These are phyloP conservation scores for Phodopus roborovskii DNA, from an alignment of 2,113 vertebrate genomes.

Conservation along the genomic window DNA sequence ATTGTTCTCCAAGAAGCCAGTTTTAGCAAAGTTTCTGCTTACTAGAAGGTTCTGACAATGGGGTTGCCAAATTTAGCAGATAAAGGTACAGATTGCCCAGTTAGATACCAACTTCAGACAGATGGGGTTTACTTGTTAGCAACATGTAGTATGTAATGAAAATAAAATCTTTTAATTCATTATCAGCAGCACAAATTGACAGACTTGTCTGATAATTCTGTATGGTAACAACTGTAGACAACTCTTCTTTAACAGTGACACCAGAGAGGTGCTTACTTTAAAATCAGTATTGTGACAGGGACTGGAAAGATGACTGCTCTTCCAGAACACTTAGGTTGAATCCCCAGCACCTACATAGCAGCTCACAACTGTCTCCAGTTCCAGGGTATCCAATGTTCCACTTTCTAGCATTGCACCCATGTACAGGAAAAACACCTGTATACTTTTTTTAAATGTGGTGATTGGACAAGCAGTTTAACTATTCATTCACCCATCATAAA, in stretches of 20 bases:
- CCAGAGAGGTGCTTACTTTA: neutral
- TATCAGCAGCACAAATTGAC: conserved; percentile 27
- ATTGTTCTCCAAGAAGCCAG: neutral
- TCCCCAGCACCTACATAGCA: neutral
- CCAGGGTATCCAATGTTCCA: neutral
- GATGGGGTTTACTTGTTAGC: neutral
- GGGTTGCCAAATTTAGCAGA: neutral
- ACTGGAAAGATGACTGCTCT: neutral
- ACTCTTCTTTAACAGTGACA: neutral
- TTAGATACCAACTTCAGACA: conserved; percentile 19
- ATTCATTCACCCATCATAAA: neutral
- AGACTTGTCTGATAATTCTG: neutral
- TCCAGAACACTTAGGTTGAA: neutral
- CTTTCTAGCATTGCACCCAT: neutral
- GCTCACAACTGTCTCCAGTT: neutral
- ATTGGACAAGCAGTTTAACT: neutral
- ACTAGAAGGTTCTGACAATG: neutral
- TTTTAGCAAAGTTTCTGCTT: conserved; percentile 2
- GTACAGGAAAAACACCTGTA: neutral
- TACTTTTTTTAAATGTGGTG: neutral
- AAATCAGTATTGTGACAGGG: neutral
- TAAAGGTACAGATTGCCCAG: neutral
- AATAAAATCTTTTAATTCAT: neutral
- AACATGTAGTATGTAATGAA: conserved; percentile 20
- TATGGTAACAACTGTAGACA: neutral